Base-by-base conservation (phyloP, 2,888 invertebrate genomes). In the Oligia strigilis region DNA sequence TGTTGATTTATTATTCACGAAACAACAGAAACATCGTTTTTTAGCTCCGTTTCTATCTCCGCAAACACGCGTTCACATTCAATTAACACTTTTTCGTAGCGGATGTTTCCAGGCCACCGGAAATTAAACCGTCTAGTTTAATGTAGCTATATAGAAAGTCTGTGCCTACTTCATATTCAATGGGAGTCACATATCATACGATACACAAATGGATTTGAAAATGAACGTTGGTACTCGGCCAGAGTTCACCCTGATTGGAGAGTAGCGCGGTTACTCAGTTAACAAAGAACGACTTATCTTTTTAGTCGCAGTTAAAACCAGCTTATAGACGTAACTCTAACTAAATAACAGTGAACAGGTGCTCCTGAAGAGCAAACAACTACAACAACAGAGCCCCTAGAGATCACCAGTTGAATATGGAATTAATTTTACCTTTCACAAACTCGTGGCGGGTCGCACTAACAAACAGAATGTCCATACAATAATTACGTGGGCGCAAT, bases 41-140 rank as follows among this genome's bases (percentile, higher is more conserved):
- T 90, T 88, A 88, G 88, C 90, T 89, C 88, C 90, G 89, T 90
- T 90, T 90, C 88, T 90, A 91, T 90, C 87, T 89, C 89, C 88
- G 89, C 90, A 82, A 85, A 90, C 89, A 90, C 89, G 91, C 88
- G 90, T 93, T 93, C 92, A 92, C 91, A 95, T 95, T 95, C 95
- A 96, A 96, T 96, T 95, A 96, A 95, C 94, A 95, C 92, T 95
- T 96, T 96, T 96, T 95, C 94, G 93, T 91, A 91, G 92, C 94
- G 95, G 94, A 95, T 93, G 93, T 91, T 91, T 89, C 92, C 93
- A 92, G 93, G 91, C 92, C 91, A 91, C 94, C 96, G 96, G 96
- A 96, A 97, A 97, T 96, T 96, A 96, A 96, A 95, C 94, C 94
- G 94, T 94, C 94, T 93, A 91, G 90, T 90, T 88, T 74, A 70